These are phyloP conservation scores for Mormyrops boulengeri DNA, from an alignment of 2,797 vertebrate species.

Conservation along the genomic window DNA sequence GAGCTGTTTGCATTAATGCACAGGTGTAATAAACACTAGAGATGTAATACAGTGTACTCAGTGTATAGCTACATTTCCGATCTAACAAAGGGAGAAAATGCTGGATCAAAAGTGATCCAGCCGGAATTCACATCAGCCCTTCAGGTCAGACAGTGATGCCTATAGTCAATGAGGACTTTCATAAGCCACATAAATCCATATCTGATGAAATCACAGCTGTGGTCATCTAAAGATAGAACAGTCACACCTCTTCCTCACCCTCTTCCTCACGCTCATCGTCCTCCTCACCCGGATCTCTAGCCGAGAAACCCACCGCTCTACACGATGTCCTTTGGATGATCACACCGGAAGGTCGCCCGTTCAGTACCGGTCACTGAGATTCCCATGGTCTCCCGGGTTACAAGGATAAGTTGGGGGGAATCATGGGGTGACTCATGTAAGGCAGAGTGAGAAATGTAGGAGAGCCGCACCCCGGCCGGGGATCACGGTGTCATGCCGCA, in stretches of 20 bases:
- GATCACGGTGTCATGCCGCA: background rate
- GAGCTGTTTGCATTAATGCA: background rate
- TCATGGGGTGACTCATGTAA: background rate
- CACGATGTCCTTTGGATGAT: slow-evolving; percentile 62
- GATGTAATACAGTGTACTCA: background rate
- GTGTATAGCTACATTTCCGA: background rate
- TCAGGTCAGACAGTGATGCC: background rate
- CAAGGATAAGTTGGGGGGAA: background rate
- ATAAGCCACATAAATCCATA: background rate
- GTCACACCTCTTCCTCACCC: background rate
- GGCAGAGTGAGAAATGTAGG: background rate
- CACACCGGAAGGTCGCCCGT: slow-evolving; percentile 27
- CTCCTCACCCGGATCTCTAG: background rate
- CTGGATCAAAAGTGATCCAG: background rate
- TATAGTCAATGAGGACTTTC: background rate
- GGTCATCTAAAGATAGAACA: background rate
- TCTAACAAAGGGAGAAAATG: background rate
- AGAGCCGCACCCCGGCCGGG: background rate
- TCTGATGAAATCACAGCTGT: background rate
- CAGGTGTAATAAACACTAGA: background rate
- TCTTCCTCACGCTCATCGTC: background rate
- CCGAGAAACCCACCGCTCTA: slow-evolving; percentile 54
- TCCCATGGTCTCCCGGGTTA: slow-evolving; percentile 20
- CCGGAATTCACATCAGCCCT: background rate
- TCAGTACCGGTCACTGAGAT: slow-evolving; percentile 12